A percentile compares a stretch with the other conserved stretches of the same genome.
Evolutionary conservation across 2,113 vertebrate species (phyloP).

Genomic region (Xenotilapia longispinis): DNA sequence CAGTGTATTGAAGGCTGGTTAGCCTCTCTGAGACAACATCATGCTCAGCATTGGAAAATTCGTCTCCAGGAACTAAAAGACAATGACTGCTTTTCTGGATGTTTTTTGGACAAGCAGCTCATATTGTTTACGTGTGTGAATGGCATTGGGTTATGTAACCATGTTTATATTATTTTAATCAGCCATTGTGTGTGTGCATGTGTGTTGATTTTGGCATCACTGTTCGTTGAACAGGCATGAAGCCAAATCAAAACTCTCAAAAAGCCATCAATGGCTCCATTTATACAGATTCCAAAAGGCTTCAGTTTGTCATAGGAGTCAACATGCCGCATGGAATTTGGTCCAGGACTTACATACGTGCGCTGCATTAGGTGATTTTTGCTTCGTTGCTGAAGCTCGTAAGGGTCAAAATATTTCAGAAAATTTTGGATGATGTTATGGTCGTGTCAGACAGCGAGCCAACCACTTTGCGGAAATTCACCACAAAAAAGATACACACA

Average conservation of each 20-base stretch:
- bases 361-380: not conserved
- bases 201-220: not conserved
- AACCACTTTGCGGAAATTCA: rapidly evolving
- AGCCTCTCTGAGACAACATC: not conserved
- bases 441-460: rapidly evolving
- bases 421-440: not conserved
- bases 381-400: not conserved
- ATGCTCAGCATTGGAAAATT: not conserved
- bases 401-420: not conserved
- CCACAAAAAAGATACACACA: not conserved
- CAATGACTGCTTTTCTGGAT: not conserved
- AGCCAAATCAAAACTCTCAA: not conserved
- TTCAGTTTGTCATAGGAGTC: not conserved
- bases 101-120: not conserved
- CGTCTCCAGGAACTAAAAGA: not conserved
- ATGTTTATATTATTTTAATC: not conserved
- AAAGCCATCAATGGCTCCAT: not conserved
- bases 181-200: rapidly evolving
- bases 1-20: not conserved
- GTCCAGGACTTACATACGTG: not conserved
- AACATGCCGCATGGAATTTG: not conserved
- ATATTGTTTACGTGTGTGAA: not conserved
- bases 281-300: not conserved
- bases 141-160: not conserved
- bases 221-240: not conserved